Evolutionary conservation across 92 coral and sea anemone species (phyloP).

Genomic region (Palythoa caribaeorum): DNA sequence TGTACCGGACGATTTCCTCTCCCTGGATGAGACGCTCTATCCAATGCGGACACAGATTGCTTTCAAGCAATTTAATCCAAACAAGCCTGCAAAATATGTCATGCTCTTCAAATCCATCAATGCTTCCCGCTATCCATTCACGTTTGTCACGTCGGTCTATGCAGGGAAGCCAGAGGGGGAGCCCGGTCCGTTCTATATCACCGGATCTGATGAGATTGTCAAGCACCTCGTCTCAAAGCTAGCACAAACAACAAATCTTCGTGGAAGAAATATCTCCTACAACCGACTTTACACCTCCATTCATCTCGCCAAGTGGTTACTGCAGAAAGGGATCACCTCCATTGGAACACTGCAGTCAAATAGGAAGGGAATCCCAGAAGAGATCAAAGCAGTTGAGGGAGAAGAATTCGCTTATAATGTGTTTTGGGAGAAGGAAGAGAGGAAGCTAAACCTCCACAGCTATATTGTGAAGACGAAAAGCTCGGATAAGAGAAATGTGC

Average conservation of each 20-base stretch:
- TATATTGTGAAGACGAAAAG: constrained; percentile 44
- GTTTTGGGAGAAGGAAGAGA: constrained; percentile 30
- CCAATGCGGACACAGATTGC: not conserved
- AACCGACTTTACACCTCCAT: constrained; percentile 55
- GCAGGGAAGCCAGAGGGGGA: not conserved
- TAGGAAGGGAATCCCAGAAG: constrained; percentile 49
- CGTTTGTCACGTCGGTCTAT: not conserved
- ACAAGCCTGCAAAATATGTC: not conserved
- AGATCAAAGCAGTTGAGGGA: constrained; percentile 4
- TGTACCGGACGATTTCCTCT: constrained; percentile 10
- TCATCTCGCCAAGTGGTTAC: constrained; percentile 35
- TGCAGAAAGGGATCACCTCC: constrained; percentile 39
- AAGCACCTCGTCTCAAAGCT: not conserved
- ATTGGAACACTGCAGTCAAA: constrained; percentile 47
- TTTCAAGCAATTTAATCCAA: not conserved
- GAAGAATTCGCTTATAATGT: not conserved
- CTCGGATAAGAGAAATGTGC: constrained; percentile 41
- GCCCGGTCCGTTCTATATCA: not conserved
- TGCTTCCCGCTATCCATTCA: constrained; percentile 3
- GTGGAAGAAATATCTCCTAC: constrained; percentile 45
- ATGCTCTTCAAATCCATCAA: not conserved
- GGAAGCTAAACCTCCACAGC: constrained; percentile 34
- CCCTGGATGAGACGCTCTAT: not conserved
- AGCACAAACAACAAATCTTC: not conserved
- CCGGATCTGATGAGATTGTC: not conserved